Evolutionary conservation across 1,140 invertebrate genomes (phyloP).

Genomic region (Teleopsis dalmanni): DNA sequence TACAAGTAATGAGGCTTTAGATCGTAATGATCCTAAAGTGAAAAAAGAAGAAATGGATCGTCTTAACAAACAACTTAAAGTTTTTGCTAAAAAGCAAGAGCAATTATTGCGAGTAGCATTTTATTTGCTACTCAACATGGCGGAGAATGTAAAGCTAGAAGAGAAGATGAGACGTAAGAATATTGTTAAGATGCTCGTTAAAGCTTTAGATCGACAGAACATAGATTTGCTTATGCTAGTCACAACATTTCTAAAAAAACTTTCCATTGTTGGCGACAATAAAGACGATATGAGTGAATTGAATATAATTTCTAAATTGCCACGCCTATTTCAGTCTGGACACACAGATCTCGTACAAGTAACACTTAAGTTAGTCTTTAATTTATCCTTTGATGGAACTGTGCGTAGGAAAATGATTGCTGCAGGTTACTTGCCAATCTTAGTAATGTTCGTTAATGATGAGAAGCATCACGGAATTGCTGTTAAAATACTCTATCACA

Average conservation of each 20-base stretch:
- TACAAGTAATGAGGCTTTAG: constrained; percentile 47
- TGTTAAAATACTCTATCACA: constrained; percentile 86
- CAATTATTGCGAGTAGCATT: constrained; percentile 80
- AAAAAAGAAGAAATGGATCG: constrained; percentile 77
- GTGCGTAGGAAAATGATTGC: constrained; percentile 84
- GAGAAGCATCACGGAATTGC: constrained; percentile 76
- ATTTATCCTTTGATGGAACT: constrained; percentile 93
- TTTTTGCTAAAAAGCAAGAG: constrained; percentile 84
- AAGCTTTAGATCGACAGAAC: constrained; percentile 79
- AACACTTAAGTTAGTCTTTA: constrained; percentile 82
- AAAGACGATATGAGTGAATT: constrained; percentile 81
- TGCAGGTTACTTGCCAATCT: constrained; percentile 78
- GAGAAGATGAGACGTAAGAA: constrained; percentile 96
- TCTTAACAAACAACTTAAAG: constrained; percentile 67
- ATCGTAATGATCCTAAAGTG: constrained; percentile 49
- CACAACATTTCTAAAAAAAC: constrained; percentile 88
- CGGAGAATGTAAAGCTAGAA: constrained; percentile 90
- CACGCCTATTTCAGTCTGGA: constrained; percentile 61
- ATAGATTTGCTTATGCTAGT: constrained; percentile 85
- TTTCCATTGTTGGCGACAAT: constrained; percentile 91
- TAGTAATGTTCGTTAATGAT: constrained; percentile 82
- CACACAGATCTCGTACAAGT: constrained; percentile 80
- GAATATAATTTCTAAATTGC: constrained; percentile 68
- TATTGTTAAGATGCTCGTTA: constrained; percentile 80
- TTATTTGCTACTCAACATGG: constrained; percentile 89